Percentiles rank a stretch among this genome's conserved stretches.
These are phyloP conservation scores for Microcebus tavaratra DNA, from an alignment of 2,113 vertebrate species.

Conservation along the genomic window DNA sequence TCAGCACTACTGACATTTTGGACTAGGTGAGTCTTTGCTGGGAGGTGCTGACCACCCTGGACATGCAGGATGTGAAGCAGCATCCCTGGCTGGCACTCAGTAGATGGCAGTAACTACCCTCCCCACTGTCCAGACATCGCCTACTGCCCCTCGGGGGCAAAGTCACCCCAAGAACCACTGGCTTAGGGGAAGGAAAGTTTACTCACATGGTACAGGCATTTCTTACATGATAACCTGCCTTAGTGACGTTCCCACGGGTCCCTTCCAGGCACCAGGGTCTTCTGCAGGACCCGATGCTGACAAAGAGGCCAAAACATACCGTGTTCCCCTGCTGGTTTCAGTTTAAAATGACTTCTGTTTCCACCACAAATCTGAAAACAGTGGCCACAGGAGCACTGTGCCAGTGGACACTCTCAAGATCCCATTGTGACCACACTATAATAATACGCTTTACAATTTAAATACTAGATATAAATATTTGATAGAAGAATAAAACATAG, in stretches of 20 bases:
- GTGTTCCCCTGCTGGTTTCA: too few species aligned
- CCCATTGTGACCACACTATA: neutral
- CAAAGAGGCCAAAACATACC: neutral
- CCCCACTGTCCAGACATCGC: neutral
- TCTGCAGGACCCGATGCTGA: neutral
- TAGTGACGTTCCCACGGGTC: neutral
- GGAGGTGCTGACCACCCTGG: neutral
- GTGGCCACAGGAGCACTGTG: neutral
- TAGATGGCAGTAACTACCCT: too few species aligned
- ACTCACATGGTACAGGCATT: neutral
- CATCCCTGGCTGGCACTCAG: neutral
- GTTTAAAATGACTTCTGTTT: neutral
- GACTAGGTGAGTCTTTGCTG: neutral
- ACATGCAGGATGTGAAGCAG: neutral
- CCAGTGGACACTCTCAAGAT: neutral
- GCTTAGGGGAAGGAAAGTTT: neutral
- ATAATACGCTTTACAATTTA: neutral
- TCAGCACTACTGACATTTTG: neutral
- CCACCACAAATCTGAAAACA: neutral
- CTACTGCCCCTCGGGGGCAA: neutral
- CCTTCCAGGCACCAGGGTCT: neutral
- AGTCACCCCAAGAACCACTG: neutral
- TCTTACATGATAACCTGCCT: neutral
- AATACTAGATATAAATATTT: neutral
- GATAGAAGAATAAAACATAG: neutral